Conservation (phyloP, 2,888 invertebrate species). For the Alloplasta piceator region DNA sequence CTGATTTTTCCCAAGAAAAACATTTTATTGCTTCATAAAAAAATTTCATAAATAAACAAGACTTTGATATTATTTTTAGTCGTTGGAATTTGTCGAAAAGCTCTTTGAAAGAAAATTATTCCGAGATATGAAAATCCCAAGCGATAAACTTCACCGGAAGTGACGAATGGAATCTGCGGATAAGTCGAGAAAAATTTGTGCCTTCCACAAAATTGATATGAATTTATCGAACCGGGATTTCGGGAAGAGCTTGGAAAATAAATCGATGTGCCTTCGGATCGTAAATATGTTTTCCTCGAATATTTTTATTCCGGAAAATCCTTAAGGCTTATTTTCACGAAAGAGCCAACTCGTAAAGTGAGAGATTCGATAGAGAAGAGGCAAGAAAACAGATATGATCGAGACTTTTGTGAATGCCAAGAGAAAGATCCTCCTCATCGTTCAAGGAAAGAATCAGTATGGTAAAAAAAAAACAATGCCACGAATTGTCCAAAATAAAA, state of each 20-base stretch:
- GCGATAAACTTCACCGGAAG: neutral
- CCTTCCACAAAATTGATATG: constrained; percentile 37
- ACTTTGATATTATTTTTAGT: no score
- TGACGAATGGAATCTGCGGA: constrained; percentile 6
- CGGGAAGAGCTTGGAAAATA: constrained; percentile 45
- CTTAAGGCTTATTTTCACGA: constrained; percentile 7
- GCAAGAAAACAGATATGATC: constrained; percentile 47
- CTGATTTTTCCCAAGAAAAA: constrained; percentile 17
- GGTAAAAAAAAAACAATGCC: no score
- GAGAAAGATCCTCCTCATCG: constrained; percentile 35
- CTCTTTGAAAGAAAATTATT: no score
- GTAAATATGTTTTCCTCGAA: constrained; percentile 50
- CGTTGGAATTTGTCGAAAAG: no score
- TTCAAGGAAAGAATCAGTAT: constrained; percentile 10
- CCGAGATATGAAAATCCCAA: neutral
- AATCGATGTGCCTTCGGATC: constrained; percentile 47
- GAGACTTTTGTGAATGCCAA: constrained; percentile 48
- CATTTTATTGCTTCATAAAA: constrained; percentile 24
- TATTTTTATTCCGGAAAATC: constrained; percentile 31
- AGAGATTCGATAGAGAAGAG: constrained; percentile 59
- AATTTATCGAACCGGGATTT: constrained; percentile 33
- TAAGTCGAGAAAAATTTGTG: constrained; percentile 46
- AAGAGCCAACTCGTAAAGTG: constrained; percentile 36
- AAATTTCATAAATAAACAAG: neutral
- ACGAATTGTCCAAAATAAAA: no score